phyloP scores from a whole-genome alignment of 1,140 invertebrate genomes.

The Magallana gigas region DNA sequence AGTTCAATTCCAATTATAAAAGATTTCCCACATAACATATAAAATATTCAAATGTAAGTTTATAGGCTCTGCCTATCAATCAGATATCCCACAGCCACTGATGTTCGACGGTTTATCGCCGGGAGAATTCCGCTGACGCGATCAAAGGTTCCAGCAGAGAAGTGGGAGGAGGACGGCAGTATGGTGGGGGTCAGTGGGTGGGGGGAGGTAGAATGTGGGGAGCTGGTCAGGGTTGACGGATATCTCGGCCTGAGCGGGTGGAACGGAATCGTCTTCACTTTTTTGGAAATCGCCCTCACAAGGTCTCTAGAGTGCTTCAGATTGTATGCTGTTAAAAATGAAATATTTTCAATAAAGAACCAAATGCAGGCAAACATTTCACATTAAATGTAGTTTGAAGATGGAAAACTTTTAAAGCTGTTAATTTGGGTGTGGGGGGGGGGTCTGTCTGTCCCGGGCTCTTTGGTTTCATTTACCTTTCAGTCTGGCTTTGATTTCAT shows the following conservation, averaged over 20 bases:
- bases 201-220: neutral
- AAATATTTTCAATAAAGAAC: neutral
- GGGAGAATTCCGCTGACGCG: constrained; percentile 47
- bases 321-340: constrained; percentile 70
- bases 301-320: constrained; percentile 77
- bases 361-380: neutral
- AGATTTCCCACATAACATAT: too few species aligned
- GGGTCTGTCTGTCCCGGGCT: too few species aligned
- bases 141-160: constrained; percentile 4
- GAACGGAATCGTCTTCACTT: constrained; percentile 70
- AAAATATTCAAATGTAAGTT: neutral
- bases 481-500: constrained; percentile 75
- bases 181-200: constrained; percentile 43
- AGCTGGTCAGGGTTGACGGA: constrained; percentile 39
- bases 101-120: constrained; percentile 41
- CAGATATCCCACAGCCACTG: constrained; percentile 46
- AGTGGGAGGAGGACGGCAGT: constrained; percentile 40
- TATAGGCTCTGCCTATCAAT: neutral
- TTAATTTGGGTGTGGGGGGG: neutral
- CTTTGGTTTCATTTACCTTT: constrained; percentile 68
- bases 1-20: too few species aligned
- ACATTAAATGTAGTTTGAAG: neutral
- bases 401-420: too few species aligned
- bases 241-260: constrained; percentile 44
- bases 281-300: constrained; percentile 74